phyloP scores from a whole-genome alignment of 2,113 vertebrate species.

The Mohoua ochrocephala region DNA sequence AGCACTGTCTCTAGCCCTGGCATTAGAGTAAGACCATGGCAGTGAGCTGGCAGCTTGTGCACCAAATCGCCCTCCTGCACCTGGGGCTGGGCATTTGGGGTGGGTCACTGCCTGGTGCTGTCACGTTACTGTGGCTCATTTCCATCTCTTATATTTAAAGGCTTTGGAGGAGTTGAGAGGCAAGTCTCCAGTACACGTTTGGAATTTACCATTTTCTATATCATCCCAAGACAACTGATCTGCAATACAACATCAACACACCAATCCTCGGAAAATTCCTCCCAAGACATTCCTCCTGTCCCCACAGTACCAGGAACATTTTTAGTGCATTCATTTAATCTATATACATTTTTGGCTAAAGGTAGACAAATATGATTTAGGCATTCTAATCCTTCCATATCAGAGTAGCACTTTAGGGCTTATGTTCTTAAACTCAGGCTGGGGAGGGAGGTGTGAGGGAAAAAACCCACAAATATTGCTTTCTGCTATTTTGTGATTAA shows the following conservation, averaged over 20 bases:
- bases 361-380: background rate
- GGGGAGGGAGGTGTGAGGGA: background rate
- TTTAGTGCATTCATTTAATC: background rate
- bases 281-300: background rate
- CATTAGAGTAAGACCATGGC: background rate
- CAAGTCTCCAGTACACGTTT: background rate
- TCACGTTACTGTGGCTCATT: background rate
- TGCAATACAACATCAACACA: background rate
- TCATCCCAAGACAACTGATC: background rate
- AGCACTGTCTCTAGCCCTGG: background rate
- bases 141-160: background rate
- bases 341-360: background rate
- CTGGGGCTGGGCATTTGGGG: background rate
- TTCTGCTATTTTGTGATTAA: background rate
- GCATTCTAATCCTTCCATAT: background rate
- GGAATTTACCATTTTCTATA: fast-evolving
- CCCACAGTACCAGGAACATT: background rate
- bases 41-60: background rate
- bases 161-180: background rate
- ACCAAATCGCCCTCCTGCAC: background rate
- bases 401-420: background rate
- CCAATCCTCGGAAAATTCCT: background rate
- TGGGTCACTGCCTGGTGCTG: background rate
- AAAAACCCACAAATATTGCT: fast-evolving
- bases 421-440: background rate